Percentiles rank a stretch among this genome's conserved stretches.
Evolutionary conservation across 2,888 invertebrate species (phyloP).

Genomic region (Lydus trimaculatus): DNA sequence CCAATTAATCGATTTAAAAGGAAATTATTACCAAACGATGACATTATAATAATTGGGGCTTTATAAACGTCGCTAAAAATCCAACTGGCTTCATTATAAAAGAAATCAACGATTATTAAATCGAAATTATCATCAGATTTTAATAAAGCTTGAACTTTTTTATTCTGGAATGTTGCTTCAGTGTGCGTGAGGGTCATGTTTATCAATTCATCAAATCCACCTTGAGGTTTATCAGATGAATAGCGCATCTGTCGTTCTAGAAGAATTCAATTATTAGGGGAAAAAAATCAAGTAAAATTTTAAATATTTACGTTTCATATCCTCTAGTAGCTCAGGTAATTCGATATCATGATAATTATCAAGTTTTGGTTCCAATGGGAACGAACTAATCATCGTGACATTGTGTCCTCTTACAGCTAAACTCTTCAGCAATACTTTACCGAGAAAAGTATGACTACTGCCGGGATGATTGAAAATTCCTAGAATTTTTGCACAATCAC

Average conservation of each 20-base stretch:
- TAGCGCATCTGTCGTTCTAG: not conserved
- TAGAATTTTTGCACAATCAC: slow-evolving; percentile 34
- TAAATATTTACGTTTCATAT: slow-evolving; percentile 25
- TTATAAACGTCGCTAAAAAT: slow-evolving; percentile 52
- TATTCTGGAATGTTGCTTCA: slow-evolving; percentile 23
- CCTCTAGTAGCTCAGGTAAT: slow-evolving; percentile 29
- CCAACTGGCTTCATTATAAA: slow-evolving; percentile 52
- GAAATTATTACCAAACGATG: slow-evolving; percentile 44
- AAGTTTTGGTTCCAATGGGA: slow-evolving; percentile 31
- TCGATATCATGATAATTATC: slow-evolving; percentile 38
- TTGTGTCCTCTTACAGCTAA: slow-evolving; percentile 64
- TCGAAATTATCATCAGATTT: slow-evolving; percentile 39
- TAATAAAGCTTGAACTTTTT: slow-evolving; percentile 28
- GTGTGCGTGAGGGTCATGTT: slow-evolving; percentile 27
- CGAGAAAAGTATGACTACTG: slow-evolving; percentile 38
- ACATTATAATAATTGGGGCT: slow-evolving; percentile 51
- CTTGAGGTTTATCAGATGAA: not conserved
- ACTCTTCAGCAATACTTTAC: slow-evolving; percentile 59
- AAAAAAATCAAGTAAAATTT: too few relatives aligned
- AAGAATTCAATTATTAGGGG: not conserved
- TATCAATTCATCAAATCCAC: slow-evolving; percentile 7
- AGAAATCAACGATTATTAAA: slow-evolving; percentile 47
- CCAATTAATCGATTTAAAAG: slow-evolving; percentile 45
- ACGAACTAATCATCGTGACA: slow-evolving; percentile 61
- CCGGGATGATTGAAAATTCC: slow-evolving; percentile 41